Evolutionary conservation across 2,888 invertebrate species (phyloP), one percentile per base, ranked within the genome.

Genomic region (Melipona bicolor): DNA sequence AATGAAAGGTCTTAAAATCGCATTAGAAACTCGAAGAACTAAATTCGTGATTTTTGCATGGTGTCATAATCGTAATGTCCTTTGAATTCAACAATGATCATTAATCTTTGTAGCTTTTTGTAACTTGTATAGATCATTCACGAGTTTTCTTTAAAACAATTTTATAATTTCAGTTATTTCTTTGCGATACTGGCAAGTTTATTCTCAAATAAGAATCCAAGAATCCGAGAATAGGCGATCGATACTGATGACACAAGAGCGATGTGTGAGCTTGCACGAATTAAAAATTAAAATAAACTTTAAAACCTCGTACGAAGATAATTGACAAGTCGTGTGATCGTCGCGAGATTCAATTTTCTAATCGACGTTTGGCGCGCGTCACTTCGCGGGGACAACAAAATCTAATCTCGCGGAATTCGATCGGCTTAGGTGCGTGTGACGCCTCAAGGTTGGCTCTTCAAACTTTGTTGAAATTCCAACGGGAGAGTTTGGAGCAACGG

Each of bases 331-430:
- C 19, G 15, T 0, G 1, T 52, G n/a, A 4, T 59, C 54, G 1
- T n/a, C n/a, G 3, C 67, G 4, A n/a, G 52, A n/a, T 19, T n/a
- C 32, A 3, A 24, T 65, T 68, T 21, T 32, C 61, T 62, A 56
- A 72, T 54, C 61, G 52, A 4, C 2, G 32, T 9, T 4, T 17
- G 21, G 19, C 43, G 17, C 43, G 36, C n/a, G 67, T 43, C 49
- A 21, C 5, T 32, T 43, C 43, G 49, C 21, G 62, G 61, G 64
- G 76, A 64, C 62, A 72, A 24, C 19, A 27, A 62, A 79, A 78
- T 79, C 73, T 62, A 72, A 84, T 76, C 32, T 43, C 17, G 24
- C n/a, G 3, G 71, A 75, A 79, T 61, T 72, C 56, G 71, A 79
- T 75, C 71, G 56, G 71, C 62, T 76, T 59, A 50, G 21, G 6